Percentiles rank a stretch among this genome's conserved stretches.
phyloP scores from a whole-genome alignment of 2,888 invertebrate genomes.

The Eristalis arbustorum region DNA sequence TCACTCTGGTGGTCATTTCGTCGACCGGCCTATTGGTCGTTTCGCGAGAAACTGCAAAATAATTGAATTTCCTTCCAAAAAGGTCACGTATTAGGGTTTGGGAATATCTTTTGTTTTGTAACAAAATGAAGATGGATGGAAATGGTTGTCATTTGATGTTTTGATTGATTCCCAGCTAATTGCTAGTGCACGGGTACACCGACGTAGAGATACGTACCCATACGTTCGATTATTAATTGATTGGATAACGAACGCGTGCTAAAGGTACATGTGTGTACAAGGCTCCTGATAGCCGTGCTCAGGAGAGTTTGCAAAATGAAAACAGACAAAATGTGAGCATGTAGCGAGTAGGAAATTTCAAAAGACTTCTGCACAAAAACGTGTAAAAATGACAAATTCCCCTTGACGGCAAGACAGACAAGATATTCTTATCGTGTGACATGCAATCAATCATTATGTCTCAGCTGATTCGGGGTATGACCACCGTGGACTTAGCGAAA shows the following conservation, averaged over 20 bases:
- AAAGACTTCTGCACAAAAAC: background rate
- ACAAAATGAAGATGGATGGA: conserved; percentile 34
- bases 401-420: conserved; percentile 6
- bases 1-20: background rate
- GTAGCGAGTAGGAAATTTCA: background rate
- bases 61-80: conserved; percentile 2
- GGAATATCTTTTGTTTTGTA: conserved; percentile 24
- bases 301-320: background rate
- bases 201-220: background rate
- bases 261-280: background rate
- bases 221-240: conserved; percentile 34
- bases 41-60: conserved; percentile 44
- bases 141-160: conserved; percentile 44
- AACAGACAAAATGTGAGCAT: background rate
- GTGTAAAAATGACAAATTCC: background rate
- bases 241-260: background rate
- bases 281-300: background rate
- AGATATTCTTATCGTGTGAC: conserved; percentile 17
- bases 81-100: conserved; percentile 25
- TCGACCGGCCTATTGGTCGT: conserved; percentile 16
- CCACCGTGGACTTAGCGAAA: background rate
- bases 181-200: background rate
- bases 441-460: conserved; percentile 42
- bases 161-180: conserved; percentile 60
- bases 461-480: conserved; percentile 15